These are phyloP conservation scores for Stegophylla sp. DNA, from an alignment of 2,888 invertebrate species.

Conservation along the genomic window DNA sequence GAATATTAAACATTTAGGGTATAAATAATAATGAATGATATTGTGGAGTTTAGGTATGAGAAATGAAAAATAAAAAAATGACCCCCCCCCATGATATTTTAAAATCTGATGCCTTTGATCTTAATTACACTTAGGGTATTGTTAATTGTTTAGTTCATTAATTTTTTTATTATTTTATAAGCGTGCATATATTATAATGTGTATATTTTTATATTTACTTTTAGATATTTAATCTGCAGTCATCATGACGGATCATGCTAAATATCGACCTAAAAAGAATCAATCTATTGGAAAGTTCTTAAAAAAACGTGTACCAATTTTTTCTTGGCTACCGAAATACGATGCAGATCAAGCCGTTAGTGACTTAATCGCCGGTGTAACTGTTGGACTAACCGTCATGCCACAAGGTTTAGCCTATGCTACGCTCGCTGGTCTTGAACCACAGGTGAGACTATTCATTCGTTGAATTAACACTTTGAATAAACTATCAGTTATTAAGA, in stretches of 20 bases:
- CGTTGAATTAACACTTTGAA: background rate
- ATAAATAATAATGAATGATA: no score
- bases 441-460: slow-evolving; percentile 70
- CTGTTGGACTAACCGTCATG: slow-evolving; percentile 90
- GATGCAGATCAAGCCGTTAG: slow-evolving; percentile 78
- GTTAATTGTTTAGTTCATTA: no score
- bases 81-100: no score
- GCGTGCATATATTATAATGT: no score
- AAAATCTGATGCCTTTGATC: no score
- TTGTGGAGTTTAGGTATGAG: no score
- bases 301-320: slow-evolving; percentile 71
- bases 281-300: slow-evolving; percentile 61
- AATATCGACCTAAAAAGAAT: slow-evolving; percentile 54
- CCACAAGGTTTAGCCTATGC: slow-evolving; percentile 94
- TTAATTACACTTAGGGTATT: no score
- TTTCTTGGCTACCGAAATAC: slow-evolving; percentile 79
- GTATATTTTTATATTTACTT: slow-evolving; percentile 28
- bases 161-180: no score
- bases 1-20: no score
- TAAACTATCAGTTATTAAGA: background rate
- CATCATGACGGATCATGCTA: slow-evolving; percentile 44
- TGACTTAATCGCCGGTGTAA: slow-evolving; percentile 89
- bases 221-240: slow-evolving; percentile 25
- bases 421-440: slow-evolving; percentile 83
- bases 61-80: no score